phyloP scores from a whole-genome alignment of 2,113 vertebrate species.

The Hyperoodon ampullatus region DNA sequence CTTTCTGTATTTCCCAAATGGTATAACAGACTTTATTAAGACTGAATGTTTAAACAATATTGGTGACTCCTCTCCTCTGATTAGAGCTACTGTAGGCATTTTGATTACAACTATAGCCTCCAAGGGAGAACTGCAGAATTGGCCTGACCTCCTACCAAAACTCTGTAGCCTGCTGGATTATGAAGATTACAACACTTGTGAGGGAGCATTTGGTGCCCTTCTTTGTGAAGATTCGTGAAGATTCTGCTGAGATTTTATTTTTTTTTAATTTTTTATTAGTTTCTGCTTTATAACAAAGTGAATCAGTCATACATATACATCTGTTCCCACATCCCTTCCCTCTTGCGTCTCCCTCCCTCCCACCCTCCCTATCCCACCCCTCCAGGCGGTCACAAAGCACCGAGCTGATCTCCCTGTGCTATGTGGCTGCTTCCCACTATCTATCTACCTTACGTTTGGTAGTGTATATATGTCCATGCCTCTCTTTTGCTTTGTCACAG shows the following conservation, averaged over 20 bases:
- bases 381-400: too few species aligned
- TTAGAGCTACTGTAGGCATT: constrained; percentile 98
- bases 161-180: constrained; percentile 96
- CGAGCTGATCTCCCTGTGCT: too few species aligned
- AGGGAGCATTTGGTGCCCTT: constrained; percentile 97
- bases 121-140: constrained; percentile 97
- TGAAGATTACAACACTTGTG: constrained; percentile 98
- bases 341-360: too few species aligned
- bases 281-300: too few species aligned
- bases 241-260: constrained; percentile 95
- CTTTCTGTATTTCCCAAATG: constrained; percentile 97
- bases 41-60: constrained; percentile 97
- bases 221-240: constrained; percentile 97
- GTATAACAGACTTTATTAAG: constrained; percentile 98
- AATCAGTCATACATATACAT: too few species aligned
- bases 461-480: too few species aligned
- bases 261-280: too few species aligned
- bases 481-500: too few species aligned
- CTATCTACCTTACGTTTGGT: too few species aligned
- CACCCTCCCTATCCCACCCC: too few species aligned
- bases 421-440: too few species aligned
- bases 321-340: too few species aligned
- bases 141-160: constrained; percentile 97
- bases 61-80: constrained; percentile 96
- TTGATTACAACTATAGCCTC: constrained; percentile 99